Evolutionary conservation across 2,888 invertebrate species (phyloP).

Genomic region (Malthinus seriepunctatus): DNA sequence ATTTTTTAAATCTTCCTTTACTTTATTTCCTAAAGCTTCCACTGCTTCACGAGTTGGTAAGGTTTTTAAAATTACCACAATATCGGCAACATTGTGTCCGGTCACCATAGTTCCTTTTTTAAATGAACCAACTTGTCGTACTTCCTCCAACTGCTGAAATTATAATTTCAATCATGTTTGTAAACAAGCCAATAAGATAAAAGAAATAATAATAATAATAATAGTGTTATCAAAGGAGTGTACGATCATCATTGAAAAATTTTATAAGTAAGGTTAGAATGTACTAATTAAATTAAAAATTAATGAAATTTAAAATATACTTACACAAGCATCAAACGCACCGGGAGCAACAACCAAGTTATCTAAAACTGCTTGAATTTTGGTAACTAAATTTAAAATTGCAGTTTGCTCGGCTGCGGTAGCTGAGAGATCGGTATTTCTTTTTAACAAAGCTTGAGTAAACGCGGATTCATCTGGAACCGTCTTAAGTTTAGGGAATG

Average conservation of each 20-base stretch:
- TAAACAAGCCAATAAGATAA: not conserved
- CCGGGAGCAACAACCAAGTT: constrained; percentile 93
- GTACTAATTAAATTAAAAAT: too few relatives aligned
- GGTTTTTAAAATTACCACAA: constrained; percentile 95
- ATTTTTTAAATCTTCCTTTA: constrained; percentile 82
- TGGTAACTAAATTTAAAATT: constrained; percentile 90
- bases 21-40: constrained; percentile 87
- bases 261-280: not conserved
- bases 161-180: constrained; percentile 5
- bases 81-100: constrained; percentile 93
- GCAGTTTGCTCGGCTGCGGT: constrained; percentile 89
- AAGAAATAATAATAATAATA: not conserved
- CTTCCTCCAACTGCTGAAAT: constrained; percentile 85
- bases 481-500: constrained; percentile 84
- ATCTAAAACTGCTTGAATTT: constrained; percentile 93
- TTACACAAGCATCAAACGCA: constrained; percentile 92
- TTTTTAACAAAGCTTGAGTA: constrained; percentile 87
- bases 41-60: constrained; percentile 95
- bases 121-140: constrained; percentile 95
- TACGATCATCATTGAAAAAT: not conserved
- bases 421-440: constrained; percentile 91
- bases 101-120: constrained; percentile 98
- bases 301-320: constrained; percentile 51
- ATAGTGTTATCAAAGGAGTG: not conserved
- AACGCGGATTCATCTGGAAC: constrained; percentile 82